Percentiles rank a stretch among this genome's conserved stretches.
These are phyloP conservation scores for Diplolepis rosae DNA, from an alignment of 2,888 invertebrate species.

Conservation along the genomic window DNA sequence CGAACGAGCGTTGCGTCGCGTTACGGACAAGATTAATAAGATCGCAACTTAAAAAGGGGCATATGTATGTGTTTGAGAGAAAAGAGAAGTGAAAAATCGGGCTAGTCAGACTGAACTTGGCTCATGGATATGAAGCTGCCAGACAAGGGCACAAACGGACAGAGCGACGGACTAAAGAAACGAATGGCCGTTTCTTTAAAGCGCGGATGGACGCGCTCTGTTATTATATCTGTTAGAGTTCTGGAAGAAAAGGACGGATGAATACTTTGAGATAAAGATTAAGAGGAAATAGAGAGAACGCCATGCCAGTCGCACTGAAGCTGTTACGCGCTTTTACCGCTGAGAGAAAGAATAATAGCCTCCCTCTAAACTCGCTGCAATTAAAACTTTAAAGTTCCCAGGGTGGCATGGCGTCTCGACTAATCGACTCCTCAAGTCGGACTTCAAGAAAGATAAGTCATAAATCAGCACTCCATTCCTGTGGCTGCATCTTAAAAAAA, in stretches of 20 bases:
- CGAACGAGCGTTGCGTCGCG: conserved; percentile 44
- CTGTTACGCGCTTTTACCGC: conserved; percentile 50
- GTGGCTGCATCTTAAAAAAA: background rate
- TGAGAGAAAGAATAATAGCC: conserved; percentile 71
- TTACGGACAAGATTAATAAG: conserved; percentile 45
- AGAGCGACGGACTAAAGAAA: conserved; percentile 53
- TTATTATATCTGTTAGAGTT: conserved; percentile 66
- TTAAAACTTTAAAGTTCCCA: conserved; percentile 60
- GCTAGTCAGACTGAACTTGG: conserved; percentile 41
- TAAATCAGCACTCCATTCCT: conserved; percentile 39
- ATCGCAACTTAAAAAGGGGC: conserved; percentile 22
- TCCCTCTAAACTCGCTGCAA: conserved; percentile 64
- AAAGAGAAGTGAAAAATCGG: conserved; percentile 65
- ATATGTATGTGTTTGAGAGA: background rate
- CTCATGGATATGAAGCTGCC: conserved; percentile 60
- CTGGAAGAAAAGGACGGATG: conserved; percentile 49
- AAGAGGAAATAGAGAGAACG: conserved; percentile 47
- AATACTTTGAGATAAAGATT: conserved; percentile 34
- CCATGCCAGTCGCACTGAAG: conserved; percentile 48
- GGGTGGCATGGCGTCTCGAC: conserved; percentile 38
- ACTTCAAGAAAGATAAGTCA: conserved; percentile 40
- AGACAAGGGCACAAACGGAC: conserved; percentile 52
- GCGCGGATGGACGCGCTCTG: conserved; percentile 67
- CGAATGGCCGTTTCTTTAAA: conserved; percentile 65
- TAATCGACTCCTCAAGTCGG: conserved; percentile 46